Evolutionary conservation across 35 echinoderm and acorn worm species (phyloP).

Genomic region (Eucidaris tribuloides): DNA sequence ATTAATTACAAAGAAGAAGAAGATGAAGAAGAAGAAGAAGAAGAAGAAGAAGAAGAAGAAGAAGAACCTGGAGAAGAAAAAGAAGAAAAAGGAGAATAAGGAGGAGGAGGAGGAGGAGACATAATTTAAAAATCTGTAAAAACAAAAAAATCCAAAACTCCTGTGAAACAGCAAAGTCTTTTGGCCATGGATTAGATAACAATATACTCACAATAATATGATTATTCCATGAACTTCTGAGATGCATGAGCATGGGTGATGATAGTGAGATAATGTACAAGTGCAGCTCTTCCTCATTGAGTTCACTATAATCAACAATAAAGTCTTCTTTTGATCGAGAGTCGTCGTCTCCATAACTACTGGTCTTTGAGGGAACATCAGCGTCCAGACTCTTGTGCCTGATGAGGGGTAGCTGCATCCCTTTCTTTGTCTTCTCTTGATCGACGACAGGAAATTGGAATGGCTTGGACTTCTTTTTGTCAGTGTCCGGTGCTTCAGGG

Average conservation of each 20-base stretch:
- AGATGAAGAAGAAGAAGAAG: no score
- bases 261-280: conserved; percentile 76
- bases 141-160: no score
- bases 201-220: conserved; percentile 92
- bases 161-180: no score
- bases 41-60: no score
- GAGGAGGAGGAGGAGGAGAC: no score
- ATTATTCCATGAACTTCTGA: conserved; percentile 97
- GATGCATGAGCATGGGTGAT: conserved; percentile 91
- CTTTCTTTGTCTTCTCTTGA: neutral
- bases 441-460: conserved; percentile 66
- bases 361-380: neutral
- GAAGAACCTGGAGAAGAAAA: no score
- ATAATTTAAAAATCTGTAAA: no score
- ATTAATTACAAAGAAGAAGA: no score
- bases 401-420: neutral
- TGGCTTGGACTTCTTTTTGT: conserved; percentile 67
- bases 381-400: conserved; percentile 17
- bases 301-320: conserved; percentile 29
- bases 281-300: conserved; percentile 59
- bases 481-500: conserved; percentile 37
- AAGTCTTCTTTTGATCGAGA: neutral
- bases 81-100: no score
- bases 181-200: no score
- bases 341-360: neutral